phyloP scores from a whole-genome alignment of 2,113 vertebrate genomes.

The Coracopsis vasa region DNA sequence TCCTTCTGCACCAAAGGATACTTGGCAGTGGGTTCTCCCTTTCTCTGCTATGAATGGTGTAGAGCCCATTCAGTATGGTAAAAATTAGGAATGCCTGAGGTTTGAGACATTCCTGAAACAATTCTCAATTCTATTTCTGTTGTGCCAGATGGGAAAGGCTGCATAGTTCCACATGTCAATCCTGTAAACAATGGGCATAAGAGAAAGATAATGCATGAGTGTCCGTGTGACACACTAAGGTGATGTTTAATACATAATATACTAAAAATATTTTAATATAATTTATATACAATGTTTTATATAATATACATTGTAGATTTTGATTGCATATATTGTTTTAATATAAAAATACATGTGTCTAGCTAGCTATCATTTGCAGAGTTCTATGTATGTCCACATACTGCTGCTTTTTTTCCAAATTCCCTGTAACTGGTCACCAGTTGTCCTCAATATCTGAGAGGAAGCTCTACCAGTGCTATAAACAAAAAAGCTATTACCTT shows the following conservation, averaged over 20 bases:
- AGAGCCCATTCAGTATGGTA: background rate
- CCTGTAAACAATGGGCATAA: background rate
- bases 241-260: background rate
- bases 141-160: background rate
- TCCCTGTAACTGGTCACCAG: background rate
- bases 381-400: background rate
- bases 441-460: background rate
- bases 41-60: background rate
- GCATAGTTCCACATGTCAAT: background rate
- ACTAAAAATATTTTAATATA: background rate
- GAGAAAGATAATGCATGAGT: background rate
- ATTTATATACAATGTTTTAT: background rate
- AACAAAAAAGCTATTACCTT: background rate
- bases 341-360: background rate
- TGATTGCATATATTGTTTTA: background rate
- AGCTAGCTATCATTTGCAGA: background rate
- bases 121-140: background rate
- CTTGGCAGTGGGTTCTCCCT: background rate
- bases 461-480: background rate
- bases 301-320: background rate
- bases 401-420: background rate
- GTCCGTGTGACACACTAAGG: background rate
- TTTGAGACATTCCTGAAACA: background rate
- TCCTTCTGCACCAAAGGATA: background rate
- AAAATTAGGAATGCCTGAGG: background rate